phyloP scores from a whole-genome alignment of 2,113 vertebrate species.

The Dermatemys mawii region DNA sequence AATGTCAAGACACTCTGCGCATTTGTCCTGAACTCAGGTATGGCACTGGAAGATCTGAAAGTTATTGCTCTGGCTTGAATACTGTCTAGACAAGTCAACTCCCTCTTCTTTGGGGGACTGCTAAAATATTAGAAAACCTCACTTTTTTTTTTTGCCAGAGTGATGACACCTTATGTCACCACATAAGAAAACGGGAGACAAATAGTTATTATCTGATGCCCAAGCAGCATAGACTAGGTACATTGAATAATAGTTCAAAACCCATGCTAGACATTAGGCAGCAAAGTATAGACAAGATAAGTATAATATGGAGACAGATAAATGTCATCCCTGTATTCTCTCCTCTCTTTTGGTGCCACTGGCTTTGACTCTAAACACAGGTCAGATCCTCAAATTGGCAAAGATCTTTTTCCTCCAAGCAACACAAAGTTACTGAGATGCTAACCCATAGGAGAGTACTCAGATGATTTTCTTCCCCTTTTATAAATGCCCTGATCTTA shows the following conservation, averaged over 20 bases:
- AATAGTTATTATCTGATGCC: neutral
- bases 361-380: neutral
- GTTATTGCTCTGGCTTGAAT: neutral
- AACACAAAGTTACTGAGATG: neutral
- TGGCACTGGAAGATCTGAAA: neutral
- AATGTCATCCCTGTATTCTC: neutral
- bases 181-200: neutral
- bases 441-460: neutral
- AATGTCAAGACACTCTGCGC: neutral
- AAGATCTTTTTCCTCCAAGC: neutral
- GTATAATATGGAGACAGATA: neutral
- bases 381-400: neutral
- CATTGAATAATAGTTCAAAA: neutral
- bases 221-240: neutral
- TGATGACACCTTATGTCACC: fast-evolving
- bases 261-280: neutral
- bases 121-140: neutral
- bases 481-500: neutral
- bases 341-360: neutral
- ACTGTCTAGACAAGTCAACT: neutral
- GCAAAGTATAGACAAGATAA: neutral
- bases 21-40: neutral
- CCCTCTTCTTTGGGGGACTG: neutral
- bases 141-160: neutral
- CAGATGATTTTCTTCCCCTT: neutral